Evolutionary conservation across 23 tunicate species (phyloP).

Genomic region (Trididemnum miniatum): DNA sequence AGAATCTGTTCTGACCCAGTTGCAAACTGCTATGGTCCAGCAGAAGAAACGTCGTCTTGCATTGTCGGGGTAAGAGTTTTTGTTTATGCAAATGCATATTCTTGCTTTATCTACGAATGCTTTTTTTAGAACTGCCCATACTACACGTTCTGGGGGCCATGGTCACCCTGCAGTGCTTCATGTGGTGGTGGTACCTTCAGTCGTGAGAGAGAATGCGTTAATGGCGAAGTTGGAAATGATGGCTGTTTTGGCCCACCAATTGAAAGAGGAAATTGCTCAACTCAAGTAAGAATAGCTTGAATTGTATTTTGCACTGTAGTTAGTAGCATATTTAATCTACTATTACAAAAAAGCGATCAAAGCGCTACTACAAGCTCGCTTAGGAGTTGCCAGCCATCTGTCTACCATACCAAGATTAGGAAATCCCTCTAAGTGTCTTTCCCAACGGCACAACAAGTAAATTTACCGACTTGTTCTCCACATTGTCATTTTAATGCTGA

Average conservation of each 20-base stretch:
- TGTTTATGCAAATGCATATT: not conserved
- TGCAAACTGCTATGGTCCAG: slow-evolving; percentile 34
- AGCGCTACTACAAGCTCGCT: too few relatives aligned
- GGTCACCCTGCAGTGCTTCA: slow-evolving; percentile 67
- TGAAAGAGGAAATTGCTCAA: slow-evolving; percentile 43
- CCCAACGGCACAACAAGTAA: too few relatives aligned
- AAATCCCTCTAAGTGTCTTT: too few relatives aligned
- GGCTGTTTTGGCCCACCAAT: slow-evolving; percentile 58
- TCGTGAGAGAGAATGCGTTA: slow-evolving; percentile 53
- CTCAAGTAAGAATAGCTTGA: slow-evolving; percentile 54
- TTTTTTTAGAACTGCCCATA: slow-evolving; percentile 67
- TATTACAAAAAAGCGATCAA: too few relatives aligned
- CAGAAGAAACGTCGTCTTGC: slow-evolving; percentile 48
- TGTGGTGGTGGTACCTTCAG: slow-evolving; percentile 62
- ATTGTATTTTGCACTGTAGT: too few relatives aligned
- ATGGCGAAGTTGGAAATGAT: slow-evolving; percentile 47
- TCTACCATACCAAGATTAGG: too few relatives aligned
- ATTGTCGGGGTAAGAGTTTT: slow-evolving; percentile 42
- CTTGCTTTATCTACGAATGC: too few relatives aligned
- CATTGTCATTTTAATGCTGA: too few relatives aligned
- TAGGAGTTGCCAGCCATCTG: too few relatives aligned
- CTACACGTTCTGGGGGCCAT: slow-evolving; percentile 68
- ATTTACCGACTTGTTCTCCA: too few relatives aligned
- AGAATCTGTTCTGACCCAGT: slow-evolving; percentile 40
- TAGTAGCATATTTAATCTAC: too few relatives aligned